A percentile compares a stretch with the other conserved stretches of the same genome.
Conservation (phyloP, 2,113 vertebrate genomes). For the Himantopus leucocephalus region DNA sequence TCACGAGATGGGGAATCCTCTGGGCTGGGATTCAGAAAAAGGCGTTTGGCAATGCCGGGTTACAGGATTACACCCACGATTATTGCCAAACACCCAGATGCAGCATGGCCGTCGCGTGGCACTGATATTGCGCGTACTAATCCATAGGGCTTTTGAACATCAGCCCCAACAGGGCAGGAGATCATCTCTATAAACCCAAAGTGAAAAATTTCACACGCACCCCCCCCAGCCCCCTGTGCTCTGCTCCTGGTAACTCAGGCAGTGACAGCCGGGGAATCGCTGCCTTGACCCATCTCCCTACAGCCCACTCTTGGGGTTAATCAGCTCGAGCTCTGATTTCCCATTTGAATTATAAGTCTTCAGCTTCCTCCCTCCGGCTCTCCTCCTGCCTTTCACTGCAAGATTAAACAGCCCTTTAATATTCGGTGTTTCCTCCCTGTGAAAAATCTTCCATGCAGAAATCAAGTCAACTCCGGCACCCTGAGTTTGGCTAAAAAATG, state of each 20-base stretch:
- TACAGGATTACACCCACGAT: not conserved
- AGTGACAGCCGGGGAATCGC: rapidly evolving
- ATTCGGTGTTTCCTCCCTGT: not conserved
- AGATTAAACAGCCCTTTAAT: not conserved
- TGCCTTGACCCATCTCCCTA: not conserved
- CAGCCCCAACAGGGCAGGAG: not conserved
- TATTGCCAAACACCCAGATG: too few relatives aligned
- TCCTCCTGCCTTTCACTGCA: not conserved
- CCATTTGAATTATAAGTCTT: not conserved
- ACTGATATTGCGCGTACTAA: too few relatives aligned
- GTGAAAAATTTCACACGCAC: not conserved
- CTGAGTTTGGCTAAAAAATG: not conserved
- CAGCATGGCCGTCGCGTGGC: rapidly evolving
- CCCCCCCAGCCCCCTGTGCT: too few relatives aligned
- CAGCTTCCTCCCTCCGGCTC: not conserved
- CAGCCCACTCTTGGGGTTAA: not conserved
- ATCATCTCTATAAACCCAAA: not conserved
- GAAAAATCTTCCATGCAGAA: not conserved
- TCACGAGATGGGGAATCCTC: not conserved
- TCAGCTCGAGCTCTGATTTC: not conserved
- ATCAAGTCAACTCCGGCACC: not conserved
- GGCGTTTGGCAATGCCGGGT: not conserved
- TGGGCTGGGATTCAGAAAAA: not conserved
- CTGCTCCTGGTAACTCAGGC: not conserved
- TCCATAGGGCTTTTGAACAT: not conserved